These are phyloP conservation scores for Drosophila micromelanica DNA, from an alignment of 1,140 invertebrate genomes.

Conservation along the genomic window DNA sequence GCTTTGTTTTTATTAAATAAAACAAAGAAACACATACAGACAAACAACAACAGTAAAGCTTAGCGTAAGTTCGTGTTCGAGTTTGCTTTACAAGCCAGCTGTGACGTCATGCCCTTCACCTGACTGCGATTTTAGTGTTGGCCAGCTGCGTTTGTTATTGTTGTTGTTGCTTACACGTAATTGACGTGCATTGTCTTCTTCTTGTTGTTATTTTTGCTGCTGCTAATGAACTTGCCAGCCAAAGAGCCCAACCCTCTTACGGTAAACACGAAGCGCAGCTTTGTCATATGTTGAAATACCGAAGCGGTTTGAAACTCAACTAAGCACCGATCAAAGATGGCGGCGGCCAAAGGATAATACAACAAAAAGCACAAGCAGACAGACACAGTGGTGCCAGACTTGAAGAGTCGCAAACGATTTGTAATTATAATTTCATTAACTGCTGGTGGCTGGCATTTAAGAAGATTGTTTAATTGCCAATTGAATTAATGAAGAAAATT, in stretches of 20 bases:
- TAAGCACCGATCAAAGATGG: slow-evolving; percentile 20
- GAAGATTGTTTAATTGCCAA: slow-evolving; percentile 30
- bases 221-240: slow-evolving; percentile 51
- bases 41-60: background rate
- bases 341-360: slow-evolving; percentile 18
- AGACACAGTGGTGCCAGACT: slow-evolving; percentile 12
- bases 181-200: slow-evolving; percentile 36
- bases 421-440: slow-evolving; percentile 5
- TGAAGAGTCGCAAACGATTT: background rate
- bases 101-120: slow-evolving; percentile 81
- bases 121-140: slow-evolving; percentile 18
- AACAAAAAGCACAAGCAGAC: background rate
- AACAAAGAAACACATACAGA: background rate
- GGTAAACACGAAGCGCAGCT: slow-evolving; percentile 4
- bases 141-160: slow-evolving; percentile 33
- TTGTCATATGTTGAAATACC: too few relatives aligned
- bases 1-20: slow-evolving; percentile 56
- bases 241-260: slow-evolving; percentile 4
- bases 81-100: slow-evolving; percentile 27
- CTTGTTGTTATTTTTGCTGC: background rate
- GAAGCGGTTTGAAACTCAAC: background rate
- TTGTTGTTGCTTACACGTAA: slow-evolving; percentile 31
- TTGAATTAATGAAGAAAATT: slow-evolving; percentile 3
- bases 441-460: slow-evolving; percentile 32
- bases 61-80: slow-evolving; percentile 26